These are phyloP conservation scores for Tragelaphus strepsiceros DNA, from an alignment of 2,113 vertebrate species.

Conservation along the genomic window DNA sequence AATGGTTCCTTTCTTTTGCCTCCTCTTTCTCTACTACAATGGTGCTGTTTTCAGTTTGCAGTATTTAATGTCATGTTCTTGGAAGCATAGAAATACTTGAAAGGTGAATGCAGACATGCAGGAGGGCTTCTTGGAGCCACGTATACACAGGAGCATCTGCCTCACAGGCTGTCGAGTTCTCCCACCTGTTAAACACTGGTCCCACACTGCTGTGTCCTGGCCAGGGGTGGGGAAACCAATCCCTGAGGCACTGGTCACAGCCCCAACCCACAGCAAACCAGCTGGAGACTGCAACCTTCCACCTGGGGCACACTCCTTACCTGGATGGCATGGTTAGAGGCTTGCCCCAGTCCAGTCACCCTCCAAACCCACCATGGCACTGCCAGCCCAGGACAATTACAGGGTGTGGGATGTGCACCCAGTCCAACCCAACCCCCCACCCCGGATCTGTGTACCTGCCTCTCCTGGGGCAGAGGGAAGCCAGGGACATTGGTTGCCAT, in stretches of 20 bases:
- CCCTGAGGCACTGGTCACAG: not conserved
- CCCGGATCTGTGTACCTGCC: not conserved
- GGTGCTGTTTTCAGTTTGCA: not conserved
- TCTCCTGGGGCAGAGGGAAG: not conserved
- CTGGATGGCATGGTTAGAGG: not conserved
- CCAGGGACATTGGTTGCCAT: not conserved
- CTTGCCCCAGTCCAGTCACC: not conserved
- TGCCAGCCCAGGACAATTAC: not conserved
- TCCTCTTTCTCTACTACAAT: not conserved
- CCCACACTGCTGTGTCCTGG: not conserved
- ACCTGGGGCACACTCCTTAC: not conserved
- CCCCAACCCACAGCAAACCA: not conserved
- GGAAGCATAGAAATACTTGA: not conserved
- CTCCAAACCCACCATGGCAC: fast-evolving
- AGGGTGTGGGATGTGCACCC: fast-evolving
- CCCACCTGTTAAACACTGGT: not conserved
- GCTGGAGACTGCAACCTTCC: not conserved
- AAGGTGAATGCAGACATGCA: not conserved
- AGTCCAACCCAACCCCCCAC: fast-evolving
- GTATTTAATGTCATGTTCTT: not conserved
- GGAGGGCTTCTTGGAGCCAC: not conserved
- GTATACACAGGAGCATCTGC: fast-evolving
- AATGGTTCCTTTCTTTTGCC: not conserved
- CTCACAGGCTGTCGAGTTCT: not conserved
- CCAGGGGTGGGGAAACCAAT: not conserved